Base-by-base conservation (phyloP, 2,888 invertebrate species). In the Apocheima hispidaria region DNA sequence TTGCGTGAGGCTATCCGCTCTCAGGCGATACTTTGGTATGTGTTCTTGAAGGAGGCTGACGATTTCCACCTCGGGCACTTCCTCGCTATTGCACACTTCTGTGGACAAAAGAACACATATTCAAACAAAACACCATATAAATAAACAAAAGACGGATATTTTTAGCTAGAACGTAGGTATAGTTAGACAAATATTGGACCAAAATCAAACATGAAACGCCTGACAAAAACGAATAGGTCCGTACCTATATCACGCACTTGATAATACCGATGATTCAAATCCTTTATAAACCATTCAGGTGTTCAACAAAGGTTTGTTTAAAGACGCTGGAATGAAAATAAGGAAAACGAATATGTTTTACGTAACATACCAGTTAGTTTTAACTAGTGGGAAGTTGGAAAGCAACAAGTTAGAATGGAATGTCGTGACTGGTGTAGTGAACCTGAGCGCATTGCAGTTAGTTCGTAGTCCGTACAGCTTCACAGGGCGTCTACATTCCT, bases 1-100 rank as follows among this genome's bases (percentile, higher is more conserved):
- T 87, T 97, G 95, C 40, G 98, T 98, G 75, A 98, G 94, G 73
- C 97, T 97, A 93, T 99, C 99, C 59, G 98, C 98, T 85, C 99
- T 95, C 67, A 99, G 94, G 83, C 96, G 97, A 92, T 99, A 99
- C 83, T 96, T 96, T 54, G 99, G 99, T 87, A 99, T 98, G 90
- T 98, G 97, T 89, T 99, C 98, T 93, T 98, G 97, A 74, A 99
- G 94, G 74, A 99, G 94, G 88, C 98, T 98, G 90, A 99, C 96
- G 82, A 99, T 97, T 93, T 99, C 98, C 81, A 99, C 98, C 94
- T 99, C 99, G 68, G 98, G 97, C 90, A 98, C 94, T 90, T 98
- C 96, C 87, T 96, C 97, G 90, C 96, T 96, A 93, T 96, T 97
- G 95, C 98, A 98, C 93, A 98, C 94, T 93, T 98, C 98, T 98